phyloP scores from a whole-genome alignment of 2,888 invertebrate species.

The Glyphotaelius pellucidus region DNA sequence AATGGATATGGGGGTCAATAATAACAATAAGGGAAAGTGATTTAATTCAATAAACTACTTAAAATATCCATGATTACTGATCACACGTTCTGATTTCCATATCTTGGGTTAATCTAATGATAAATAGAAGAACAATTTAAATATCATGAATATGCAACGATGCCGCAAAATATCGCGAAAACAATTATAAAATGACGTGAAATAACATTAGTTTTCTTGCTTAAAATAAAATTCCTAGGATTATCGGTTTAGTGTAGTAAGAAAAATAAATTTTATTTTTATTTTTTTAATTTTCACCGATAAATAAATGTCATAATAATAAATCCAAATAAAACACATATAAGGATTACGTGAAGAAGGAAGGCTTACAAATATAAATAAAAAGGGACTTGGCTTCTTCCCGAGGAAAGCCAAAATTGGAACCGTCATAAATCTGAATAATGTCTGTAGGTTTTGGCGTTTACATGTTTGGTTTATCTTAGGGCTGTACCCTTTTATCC shows the following conservation, averaged over 20 bases:
- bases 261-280: too few species aligned
- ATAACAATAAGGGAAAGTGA: too few species aligned
- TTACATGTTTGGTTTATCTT: constrained; percentile 65
- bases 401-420: constrained; percentile 46
- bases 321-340: constrained; percentile 7
- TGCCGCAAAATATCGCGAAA: neutral
- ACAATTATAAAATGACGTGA: neutral
- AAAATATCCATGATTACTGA: too few species aligned
- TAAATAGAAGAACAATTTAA: neutral
- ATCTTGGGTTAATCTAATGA: neutral
- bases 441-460: constrained; percentile 62
- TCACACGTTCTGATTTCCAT: neutral
- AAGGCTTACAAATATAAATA: constrained; percentile 51
- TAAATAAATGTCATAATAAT: neutral
- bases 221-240: too few species aligned
- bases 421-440: constrained; percentile 64
- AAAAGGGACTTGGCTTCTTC: constrained; percentile 42
- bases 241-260: too few species aligned
- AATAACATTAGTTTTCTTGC: too few species aligned
- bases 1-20: too few species aligned
- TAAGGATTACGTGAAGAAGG: neutral
- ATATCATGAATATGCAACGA: too few species aligned
- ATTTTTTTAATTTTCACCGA: neutral
- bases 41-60: too few species aligned
- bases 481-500: constrained; percentile 58